Percentiles rank a stretch among this genome's conserved stretches.
phyloP scores from a whole-genome alignment of 2,888 invertebrate species.

The Melinopterus prodromus region DNA sequence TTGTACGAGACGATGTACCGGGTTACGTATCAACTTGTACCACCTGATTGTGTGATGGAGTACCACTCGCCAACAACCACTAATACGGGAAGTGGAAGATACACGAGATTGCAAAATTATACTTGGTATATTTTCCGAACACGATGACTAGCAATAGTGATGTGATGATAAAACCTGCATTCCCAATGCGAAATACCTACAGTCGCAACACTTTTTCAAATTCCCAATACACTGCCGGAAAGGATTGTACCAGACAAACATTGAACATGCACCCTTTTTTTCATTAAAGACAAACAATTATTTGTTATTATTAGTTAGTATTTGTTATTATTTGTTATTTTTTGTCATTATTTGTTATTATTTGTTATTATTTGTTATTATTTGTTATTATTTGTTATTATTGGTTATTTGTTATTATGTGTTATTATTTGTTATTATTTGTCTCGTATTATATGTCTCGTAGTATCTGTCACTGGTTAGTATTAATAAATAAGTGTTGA shows the following conservation, averaged over 20 bases:
- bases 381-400: no score
- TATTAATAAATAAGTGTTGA: no score
- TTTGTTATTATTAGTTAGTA: no score
- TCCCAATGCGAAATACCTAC: background rate
- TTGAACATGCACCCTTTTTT: no score
- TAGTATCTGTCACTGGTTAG: no score
- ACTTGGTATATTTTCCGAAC: background rate
- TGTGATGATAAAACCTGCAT: background rate
- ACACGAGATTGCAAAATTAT: background rate
- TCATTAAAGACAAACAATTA: conserved; percentile 5
- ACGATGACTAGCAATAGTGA: background rate
- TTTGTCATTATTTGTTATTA: no score
- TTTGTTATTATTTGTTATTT: no score
- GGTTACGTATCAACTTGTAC: conserved; percentile 4
- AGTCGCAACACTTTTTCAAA: background rate
- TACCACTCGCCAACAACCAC: background rate
- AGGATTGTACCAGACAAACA: no score
- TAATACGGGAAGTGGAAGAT: conserved; percentile 4
- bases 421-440: no score
- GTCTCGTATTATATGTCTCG: no score
- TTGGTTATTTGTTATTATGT: no score
- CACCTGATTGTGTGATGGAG: conserved; percentile 4
- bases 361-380: no score
- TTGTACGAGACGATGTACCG: background rate
- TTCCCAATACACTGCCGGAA: background rate